Conservation (phyloP, 2,888 invertebrate species). For the Dyspetes luteomarginatus region DNA sequence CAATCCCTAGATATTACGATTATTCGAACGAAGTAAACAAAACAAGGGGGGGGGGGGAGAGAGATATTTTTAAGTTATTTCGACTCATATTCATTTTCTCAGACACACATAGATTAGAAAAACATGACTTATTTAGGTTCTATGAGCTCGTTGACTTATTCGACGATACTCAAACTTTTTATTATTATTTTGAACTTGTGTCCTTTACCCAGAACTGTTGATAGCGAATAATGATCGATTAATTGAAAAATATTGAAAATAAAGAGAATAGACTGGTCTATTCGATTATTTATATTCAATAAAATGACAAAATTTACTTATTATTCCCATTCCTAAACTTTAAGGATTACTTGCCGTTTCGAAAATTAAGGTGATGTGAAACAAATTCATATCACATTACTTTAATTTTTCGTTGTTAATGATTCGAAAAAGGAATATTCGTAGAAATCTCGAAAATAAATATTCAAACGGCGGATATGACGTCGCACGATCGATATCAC, state of each 20-base stretch:
- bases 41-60: no score
- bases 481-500: no score
- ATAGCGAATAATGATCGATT: conserved; percentile 14
- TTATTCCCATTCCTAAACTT: no score
- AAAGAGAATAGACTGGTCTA: conserved; percentile 58
- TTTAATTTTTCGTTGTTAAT: no score
- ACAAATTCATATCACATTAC: no score
- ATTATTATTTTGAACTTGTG: conserved; percentile 17
- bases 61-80: conserved; percentile 28
- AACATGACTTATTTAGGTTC: conserved; percentile 15
- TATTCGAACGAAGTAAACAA: conserved; percentile 2
- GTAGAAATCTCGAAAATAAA: no score
- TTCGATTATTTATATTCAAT: neutral
- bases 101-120: neutral
- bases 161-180: conserved; percentile 23
- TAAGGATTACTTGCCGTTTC: neutral
- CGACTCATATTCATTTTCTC: conserved; percentile 26
- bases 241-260: conserved; percentile 33
- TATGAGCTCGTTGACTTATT: conserved; percentile 1
- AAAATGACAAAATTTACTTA: neutral
- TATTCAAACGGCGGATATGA: no score
- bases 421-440: no score
- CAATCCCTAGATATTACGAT: neutral
- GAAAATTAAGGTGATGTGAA: no score
- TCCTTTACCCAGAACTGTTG: neutral